phyloP scores from a whole-genome alignment of 2,888 invertebrate species.

The Drosophila multiciliata region DNA sequence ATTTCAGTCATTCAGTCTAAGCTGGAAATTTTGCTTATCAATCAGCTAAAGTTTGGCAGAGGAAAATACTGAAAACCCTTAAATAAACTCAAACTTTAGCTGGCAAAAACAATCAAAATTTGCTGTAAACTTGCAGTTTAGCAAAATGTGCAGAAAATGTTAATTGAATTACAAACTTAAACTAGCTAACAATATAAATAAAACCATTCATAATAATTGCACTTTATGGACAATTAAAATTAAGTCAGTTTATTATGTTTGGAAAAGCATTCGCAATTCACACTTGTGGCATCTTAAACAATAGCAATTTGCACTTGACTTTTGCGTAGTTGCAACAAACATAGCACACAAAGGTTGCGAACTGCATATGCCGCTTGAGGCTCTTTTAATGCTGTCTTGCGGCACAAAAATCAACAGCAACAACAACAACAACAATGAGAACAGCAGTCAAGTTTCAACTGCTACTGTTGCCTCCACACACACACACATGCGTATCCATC shows the following conservation, averaged over 20 bases:
- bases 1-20: not conserved
- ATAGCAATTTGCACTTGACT: constrained; percentile 36
- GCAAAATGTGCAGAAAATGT: too few relatives aligned
- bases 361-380: constrained; percentile 43
- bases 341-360: constrained; percentile 29
- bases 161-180: not conserved
- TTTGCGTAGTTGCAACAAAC: constrained; percentile 1
- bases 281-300: constrained; percentile 22
- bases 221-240: not conserved
- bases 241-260: not conserved
- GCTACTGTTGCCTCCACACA: constrained; percentile 32
- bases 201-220: not conserved
- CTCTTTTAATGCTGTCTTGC: constrained; percentile 9
- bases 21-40: not conserved
- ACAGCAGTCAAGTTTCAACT: constrained; percentile 10
- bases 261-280: constrained; percentile 5
- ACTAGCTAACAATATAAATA: not conserved
- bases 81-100: not conserved
- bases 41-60: not conserved
- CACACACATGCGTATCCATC: constrained; percentile 59
- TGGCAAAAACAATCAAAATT: not conserved
- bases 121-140: not conserved
- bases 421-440: constrained; percentile 19
- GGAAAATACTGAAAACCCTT: not conserved
- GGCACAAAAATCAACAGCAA: not conserved